Evolutionary conservation across 2,797 vertebrate genomes (phyloP).

Genomic region (Aldrovandia affinis): DNA sequence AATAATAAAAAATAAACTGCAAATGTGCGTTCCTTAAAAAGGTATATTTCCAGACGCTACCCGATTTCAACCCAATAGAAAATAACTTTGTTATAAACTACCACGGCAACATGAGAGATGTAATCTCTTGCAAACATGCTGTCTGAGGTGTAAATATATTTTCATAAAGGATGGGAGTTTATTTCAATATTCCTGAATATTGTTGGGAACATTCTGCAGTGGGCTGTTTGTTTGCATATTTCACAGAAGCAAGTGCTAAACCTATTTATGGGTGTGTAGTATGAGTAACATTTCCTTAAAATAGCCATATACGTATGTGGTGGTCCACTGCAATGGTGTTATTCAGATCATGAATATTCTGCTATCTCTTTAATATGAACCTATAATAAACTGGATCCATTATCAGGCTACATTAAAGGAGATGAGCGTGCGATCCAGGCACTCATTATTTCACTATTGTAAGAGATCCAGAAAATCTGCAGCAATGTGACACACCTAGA

Average conservation of each 20-base stretch:
- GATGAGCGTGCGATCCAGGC: too few relatives aligned
- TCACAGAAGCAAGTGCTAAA: background rate
- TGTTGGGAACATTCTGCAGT: too few relatives aligned
- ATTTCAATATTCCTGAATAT: background rate
- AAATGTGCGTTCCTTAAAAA: background rate
- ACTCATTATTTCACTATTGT: too few relatives aligned
- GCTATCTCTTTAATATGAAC: too few relatives aligned
- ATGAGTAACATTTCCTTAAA: background rate
- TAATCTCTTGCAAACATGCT: background rate
- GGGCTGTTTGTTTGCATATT: background rate
- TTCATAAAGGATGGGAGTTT: background rate
- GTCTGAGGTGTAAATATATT: background rate
- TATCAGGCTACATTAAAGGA: too few relatives aligned
- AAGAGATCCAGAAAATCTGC: too few relatives aligned
- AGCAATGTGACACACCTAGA: too few relatives aligned
- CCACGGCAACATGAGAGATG: background rate
- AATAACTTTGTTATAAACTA: background rate
- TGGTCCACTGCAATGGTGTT: too few relatives aligned
- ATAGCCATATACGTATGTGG: background rate
- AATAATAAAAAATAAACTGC: background rate
- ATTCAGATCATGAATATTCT: too few relatives aligned
- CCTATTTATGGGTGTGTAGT: background rate
- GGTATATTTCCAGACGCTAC: background rate
- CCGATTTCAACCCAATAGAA: too few relatives aligned
- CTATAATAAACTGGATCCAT: too few relatives aligned